Conservation (phyloP, 2,888 invertebrate genomes). For the Linnaemya vulpina region DNA sequence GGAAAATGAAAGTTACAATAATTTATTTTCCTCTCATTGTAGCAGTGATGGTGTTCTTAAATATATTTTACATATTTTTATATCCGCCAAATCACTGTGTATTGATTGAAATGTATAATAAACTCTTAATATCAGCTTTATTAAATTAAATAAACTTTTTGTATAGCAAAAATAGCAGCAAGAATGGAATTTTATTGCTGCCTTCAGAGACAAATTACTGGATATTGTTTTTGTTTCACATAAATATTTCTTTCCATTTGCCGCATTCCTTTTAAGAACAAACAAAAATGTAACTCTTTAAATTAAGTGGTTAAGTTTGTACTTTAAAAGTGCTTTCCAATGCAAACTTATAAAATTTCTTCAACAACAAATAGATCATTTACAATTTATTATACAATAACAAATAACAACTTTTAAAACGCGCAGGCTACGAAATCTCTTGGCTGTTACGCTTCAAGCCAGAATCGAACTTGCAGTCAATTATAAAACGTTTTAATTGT, state of each 20-base stretch:
- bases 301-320: neutral
- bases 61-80: too few relatives aligned
- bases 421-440: too few relatives aligned
- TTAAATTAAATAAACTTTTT: constrained; percentile 56
- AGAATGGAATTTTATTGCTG: constrained; percentile 2
- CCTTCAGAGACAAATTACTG: neutral
- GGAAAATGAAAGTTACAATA: too few relatives aligned
- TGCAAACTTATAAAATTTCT: neutral
- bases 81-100: neutral
- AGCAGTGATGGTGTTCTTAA: too few relatives aligned
- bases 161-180: neutral
- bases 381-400: too few relatives aligned
- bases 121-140: constrained; percentile 15
- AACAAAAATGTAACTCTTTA: neutral
- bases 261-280: neutral
- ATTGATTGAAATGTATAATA: neutral
- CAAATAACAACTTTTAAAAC: too few relatives aligned
- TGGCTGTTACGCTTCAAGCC: too few relatives aligned
- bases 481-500: too few relatives aligned
- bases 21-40: too few relatives aligned
- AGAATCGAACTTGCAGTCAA: too few relatives aligned
- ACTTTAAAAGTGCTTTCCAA: neutral
- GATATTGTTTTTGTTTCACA: constrained; percentile 15
- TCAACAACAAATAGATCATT: neutral
- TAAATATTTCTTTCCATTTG: constrained; percentile 25